A percentile compares a stretch with the other conserved stretches of the same genome.
Evolutionary conservation across 2,113 vertebrate species (phyloP).

Genomic region (Poeciliopsis prolifica): DNA sequence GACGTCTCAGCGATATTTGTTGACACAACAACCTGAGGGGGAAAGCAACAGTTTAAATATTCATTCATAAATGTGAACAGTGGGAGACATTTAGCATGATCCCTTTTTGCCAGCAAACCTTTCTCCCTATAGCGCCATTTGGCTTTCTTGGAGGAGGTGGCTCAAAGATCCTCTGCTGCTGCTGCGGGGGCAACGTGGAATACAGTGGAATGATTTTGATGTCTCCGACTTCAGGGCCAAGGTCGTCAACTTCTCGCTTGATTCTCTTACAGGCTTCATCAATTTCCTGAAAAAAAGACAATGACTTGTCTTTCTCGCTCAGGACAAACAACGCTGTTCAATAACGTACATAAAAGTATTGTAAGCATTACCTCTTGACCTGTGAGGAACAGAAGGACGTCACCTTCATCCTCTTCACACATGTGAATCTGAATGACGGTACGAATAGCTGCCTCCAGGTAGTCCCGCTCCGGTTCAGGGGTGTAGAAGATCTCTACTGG

Average conservation of each 20-base stretch:
- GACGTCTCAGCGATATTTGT: constrained; percentile 99
- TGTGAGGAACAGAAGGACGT: constrained; percentile 95
- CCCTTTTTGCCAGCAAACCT: constrained; percentile 79
- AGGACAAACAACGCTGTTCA: neutral
- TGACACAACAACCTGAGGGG: constrained; percentile 93
- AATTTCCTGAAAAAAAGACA: constrained; percentile 86
- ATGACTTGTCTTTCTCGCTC: neutral
- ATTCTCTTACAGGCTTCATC: constrained; percentile 99
- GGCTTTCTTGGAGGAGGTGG: constrained; percentile 95
- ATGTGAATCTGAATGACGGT: constrained; percentile 99
- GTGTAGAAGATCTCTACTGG: constrained; percentile 99
- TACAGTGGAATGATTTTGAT: constrained; percentile 99
- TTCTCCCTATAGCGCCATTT: constrained; percentile 96
- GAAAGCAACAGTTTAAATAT: constrained; percentile 9
- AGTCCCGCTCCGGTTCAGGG: constrained; percentile 97
- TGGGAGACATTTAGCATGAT: neutral
- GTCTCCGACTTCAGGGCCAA: constrained; percentile 97
- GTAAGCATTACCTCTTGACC: constrained; percentile 90
- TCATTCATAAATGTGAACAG: no score
- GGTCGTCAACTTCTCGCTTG: constrained; percentile 97
- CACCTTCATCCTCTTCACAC: constrained; percentile 98
- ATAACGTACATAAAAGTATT: neutral
- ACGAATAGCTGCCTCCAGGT: constrained; percentile 97
- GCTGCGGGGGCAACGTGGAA: constrained; percentile 96
- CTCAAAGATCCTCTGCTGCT: constrained; percentile 98